Evolutionary conservation across 2,888 invertebrate genomes (phyloP).

Genomic region (Vannuccia rotundouncinata): DNA sequence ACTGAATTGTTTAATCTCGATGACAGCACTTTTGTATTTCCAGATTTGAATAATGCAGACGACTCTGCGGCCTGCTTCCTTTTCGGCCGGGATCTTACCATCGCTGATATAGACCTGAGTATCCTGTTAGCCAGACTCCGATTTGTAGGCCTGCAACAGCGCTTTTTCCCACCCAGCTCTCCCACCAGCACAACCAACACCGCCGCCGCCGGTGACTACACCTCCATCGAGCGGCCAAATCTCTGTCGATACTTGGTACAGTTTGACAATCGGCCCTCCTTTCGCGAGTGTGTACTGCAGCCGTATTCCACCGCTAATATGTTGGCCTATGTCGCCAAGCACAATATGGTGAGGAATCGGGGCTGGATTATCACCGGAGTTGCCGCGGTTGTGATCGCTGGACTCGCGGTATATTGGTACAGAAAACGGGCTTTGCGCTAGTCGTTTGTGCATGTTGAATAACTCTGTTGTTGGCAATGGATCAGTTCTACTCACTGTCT

Average conservation of each 20-base stretch:
- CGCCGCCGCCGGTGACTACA: not conserved
- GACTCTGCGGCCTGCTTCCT: not conserved
- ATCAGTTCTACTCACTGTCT: not conserved
- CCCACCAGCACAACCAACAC: not conserved
- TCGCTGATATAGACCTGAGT: not conserved
- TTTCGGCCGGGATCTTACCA: not conserved
- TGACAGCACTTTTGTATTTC: no score
- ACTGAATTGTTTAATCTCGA: no score
- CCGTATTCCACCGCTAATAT: not conserved
- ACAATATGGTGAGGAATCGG: no score
- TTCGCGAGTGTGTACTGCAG: not conserved
- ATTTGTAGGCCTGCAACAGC: not conserved
- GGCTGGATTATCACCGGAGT: no score
- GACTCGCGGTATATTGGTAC: no score
- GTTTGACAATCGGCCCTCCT: not conserved
- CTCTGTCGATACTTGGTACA: not conserved
- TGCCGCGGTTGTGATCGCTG: no score
- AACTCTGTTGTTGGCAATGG: no score
- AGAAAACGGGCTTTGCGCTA: no score
- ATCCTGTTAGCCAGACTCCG: not conserved
- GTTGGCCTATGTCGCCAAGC: not conserved
- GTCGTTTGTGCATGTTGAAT: no score
- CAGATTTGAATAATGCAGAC: not conserved
- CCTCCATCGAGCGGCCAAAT: not conserved
- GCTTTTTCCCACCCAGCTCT: not conserved